Conservation (phyloP, 2,797 vertebrate species). For the Lophura swinhoii region DNA sequence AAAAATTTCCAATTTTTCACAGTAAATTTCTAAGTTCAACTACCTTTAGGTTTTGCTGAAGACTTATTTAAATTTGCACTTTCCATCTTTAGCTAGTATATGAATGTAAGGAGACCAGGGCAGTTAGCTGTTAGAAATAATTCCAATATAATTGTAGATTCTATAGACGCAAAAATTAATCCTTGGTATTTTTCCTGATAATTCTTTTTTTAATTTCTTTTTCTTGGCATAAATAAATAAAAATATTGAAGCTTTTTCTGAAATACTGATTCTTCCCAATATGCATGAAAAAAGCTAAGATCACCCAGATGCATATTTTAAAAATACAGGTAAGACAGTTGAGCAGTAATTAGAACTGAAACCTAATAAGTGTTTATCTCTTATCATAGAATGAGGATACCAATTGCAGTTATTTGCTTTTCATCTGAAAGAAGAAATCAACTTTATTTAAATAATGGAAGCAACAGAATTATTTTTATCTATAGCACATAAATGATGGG, state of each 20-base stretch:
- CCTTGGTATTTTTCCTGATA: not conserved
- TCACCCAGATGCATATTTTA: not conserved
- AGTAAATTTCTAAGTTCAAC: not conserved
- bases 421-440: not conserved
- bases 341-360: not conserved
- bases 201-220: not conserved
- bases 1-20: not conserved
- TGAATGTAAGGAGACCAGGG: not conserved
- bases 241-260: not conserved
- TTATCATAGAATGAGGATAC: not conserved
- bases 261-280: not conserved
- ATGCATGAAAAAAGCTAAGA: not conserved
- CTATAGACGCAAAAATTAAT: not conserved
- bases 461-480: not conserved
- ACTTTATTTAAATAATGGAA: not conserved
- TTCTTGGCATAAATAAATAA: not conserved
- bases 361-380: not conserved
- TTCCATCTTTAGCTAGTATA: not conserved
- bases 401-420: not conserved
- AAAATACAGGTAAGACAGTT: not conserved
- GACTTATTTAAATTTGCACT: not conserved
- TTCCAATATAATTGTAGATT: not conserved
- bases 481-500: not conserved
- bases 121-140: not conserved
- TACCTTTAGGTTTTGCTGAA: not conserved